Percentiles rank a stretch among this genome's conserved stretches.
Evolutionary conservation across 2,113 vertebrate species (phyloP).

Genomic region (Anhinga rufa): DNA sequence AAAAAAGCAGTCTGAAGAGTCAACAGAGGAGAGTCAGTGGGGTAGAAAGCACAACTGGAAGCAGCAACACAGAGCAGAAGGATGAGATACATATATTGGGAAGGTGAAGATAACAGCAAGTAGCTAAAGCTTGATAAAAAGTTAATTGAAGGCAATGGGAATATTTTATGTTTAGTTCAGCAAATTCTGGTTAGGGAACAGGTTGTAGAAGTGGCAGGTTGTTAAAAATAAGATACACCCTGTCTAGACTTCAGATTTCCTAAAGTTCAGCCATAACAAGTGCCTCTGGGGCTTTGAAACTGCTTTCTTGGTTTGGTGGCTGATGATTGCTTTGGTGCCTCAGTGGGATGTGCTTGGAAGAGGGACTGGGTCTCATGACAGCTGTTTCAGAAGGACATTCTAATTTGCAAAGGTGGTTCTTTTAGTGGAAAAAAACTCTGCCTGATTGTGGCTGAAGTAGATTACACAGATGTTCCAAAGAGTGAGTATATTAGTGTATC

Average conservation of each 20-base stretch:
- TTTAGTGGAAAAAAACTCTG: neutral
- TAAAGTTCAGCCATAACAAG: neutral
- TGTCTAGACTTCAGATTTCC: neutral
- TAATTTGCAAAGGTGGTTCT: neutral
- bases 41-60: slow-evolving; percentile 20
- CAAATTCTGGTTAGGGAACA: neutral
- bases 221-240: neutral
- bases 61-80: slow-evolving; percentile 7
- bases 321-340: neutral
- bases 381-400: neutral
- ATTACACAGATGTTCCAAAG: neutral
- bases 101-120: slow-evolving; percentile 15
- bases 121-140: slow-evolving; percentile 15
- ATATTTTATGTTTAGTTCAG: slow-evolving; percentile 37
- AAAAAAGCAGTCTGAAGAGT: neutral
- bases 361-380: neutral
- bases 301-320: neutral
- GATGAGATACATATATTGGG: neutral
- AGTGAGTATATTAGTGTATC: neutral
- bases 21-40: neutral
- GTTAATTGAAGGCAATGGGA: slow-evolving; percentile 20
- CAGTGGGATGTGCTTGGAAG: neutral
- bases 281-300: neutral
- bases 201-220: neutral
- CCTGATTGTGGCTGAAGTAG: neutral